Percentiles rank a stretch among this genome's conserved stretches.
Conservation (phyloP, 2,888 invertebrate genomes). For the Apomyelois bistriatella region DNA sequence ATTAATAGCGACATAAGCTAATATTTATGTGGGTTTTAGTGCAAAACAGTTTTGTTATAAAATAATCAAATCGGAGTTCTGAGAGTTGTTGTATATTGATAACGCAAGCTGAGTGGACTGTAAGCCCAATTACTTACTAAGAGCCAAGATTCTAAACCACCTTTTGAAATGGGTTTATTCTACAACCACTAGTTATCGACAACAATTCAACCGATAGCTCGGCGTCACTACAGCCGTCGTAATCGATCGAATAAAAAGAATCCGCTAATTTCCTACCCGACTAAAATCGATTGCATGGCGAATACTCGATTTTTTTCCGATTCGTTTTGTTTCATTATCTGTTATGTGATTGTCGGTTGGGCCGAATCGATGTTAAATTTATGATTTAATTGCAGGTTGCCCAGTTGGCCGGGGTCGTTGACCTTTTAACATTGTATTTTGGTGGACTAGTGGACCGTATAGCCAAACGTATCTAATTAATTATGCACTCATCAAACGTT, state of each 20-base stretch:
- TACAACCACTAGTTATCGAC: not conserved
- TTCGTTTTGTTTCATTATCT: conserved; percentile 74
- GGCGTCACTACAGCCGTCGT: conserved; percentile 16
- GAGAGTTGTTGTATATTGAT: no score
- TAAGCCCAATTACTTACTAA: no score
- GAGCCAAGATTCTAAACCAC: no score
- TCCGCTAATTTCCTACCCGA: conserved; percentile 52
- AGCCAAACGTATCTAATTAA: conserved; percentile 33
- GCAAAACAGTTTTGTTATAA: no score
- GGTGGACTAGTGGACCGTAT: conserved; percentile 41
- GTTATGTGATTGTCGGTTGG: conserved; percentile 76
- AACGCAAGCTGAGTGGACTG: no score
- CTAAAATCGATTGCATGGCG: conserved; percentile 40
- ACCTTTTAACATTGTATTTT: conserved; percentile 30
- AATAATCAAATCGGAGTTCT: no score
- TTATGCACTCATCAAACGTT: not conserved
- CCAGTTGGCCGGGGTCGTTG: conserved; percentile 40
- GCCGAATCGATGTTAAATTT: conserved; percentile 70
- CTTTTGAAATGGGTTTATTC: no score
- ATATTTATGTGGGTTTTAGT: no score
- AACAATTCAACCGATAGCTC: not conserved
- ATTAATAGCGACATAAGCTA: no score
- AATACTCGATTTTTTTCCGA: conserved; percentile 45
- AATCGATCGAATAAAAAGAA: conserved; percentile 34
- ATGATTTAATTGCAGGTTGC: conserved; percentile 75